Evolutionary conservation across 2,888 invertebrate genomes (phyloP).

Genomic region (Pachliopta kotzebuea): DNA sequence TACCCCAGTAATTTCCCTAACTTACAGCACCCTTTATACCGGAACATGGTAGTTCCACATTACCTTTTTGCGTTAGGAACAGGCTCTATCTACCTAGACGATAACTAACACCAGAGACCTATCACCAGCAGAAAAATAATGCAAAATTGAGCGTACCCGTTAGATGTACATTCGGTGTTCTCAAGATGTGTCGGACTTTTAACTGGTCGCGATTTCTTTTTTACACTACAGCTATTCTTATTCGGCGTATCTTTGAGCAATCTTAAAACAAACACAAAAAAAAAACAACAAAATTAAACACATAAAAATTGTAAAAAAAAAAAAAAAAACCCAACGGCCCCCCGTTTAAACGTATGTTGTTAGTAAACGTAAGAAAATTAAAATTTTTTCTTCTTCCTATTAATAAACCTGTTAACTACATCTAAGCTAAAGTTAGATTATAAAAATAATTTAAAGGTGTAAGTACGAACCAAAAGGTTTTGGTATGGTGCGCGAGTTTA

Average conservation of each 20-base stretch:
- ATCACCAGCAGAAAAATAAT: too few relatives aligned
- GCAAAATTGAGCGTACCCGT: conserved; percentile 48
- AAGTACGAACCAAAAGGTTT: background rate
- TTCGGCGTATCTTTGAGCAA: conserved; percentile 64
- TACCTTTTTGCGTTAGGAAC: too few relatives aligned
- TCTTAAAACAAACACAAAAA: conserved; percentile 38
- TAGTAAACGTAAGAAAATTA: background rate
- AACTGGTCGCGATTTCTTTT: conserved; percentile 59
- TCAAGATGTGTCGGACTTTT: conserved; percentile 62
- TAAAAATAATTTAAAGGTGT: background rate
- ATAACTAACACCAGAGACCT: too few relatives aligned
- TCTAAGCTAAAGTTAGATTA: background rate
- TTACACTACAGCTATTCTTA: conserved; percentile 57
- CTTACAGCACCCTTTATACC: too few relatives aligned
- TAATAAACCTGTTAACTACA: background rate
- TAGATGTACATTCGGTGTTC: conserved; percentile 64
- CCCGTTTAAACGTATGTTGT: background rate
- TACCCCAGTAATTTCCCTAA: too few relatives aligned
- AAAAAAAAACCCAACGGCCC: background rate
- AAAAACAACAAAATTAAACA: background rate
- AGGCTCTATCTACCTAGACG: too few relatives aligned
- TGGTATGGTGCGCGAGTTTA: background rate
- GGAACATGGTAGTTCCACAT: too few relatives aligned
- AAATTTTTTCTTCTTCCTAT: background rate
- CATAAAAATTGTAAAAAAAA: background rate